A percentile compares a stretch with the other conserved stretches of the same genome.
phyloP scores from a whole-genome alignment of 2,797 vertebrate genomes.

The Apodemus agrarius region DNA sequence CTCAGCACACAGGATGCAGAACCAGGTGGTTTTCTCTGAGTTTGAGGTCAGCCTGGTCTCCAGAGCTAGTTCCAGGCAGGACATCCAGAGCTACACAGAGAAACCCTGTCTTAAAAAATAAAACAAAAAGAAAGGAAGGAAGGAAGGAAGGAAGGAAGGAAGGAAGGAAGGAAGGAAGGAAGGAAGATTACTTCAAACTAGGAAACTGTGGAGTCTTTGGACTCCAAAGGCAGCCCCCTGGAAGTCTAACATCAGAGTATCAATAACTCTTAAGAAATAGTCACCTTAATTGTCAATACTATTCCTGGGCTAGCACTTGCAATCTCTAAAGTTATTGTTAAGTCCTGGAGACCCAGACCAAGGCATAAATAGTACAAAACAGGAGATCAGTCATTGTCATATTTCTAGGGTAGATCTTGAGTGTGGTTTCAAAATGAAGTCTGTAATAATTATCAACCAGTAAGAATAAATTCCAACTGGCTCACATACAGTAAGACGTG shows the following conservation, averaged over 20 bases:
- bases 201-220: neutral
- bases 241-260: neutral
- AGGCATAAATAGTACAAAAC: neutral
- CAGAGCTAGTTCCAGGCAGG: neutral
- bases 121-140: neutral
- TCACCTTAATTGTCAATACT: neutral
- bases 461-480: constrained; percentile 51
- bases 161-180: neutral
- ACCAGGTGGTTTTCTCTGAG: neutral
- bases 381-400: neutral
- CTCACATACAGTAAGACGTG: neutral
- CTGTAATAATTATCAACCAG: neutral
- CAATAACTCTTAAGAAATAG: neutral
- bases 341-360: neutral
- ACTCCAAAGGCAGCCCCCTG: neutral
- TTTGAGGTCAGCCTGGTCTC: neutral
- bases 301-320: neutral
- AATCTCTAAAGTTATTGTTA: neutral
- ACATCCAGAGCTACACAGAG: neutral
- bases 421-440: constrained; percentile 27
- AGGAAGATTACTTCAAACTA: neutral
- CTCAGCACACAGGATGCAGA: neutral
- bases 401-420: neutral
- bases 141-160: too few relatives aligned
- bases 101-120: neutral